Base-by-base conservation (phyloP, 1,140 invertebrate genomes). In the Anadara kagoshimensis region DNA sequence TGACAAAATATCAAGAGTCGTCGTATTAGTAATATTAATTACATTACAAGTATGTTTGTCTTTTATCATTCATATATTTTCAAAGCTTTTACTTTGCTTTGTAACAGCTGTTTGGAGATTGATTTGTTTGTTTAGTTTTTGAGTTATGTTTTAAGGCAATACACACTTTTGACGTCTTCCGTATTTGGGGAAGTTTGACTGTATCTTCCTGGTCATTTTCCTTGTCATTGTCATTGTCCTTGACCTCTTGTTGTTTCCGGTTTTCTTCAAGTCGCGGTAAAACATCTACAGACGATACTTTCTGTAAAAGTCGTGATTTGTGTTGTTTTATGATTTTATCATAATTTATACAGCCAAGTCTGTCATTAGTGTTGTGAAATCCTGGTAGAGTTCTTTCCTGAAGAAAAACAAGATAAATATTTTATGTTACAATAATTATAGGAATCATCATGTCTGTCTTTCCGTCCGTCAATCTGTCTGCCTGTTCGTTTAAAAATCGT, bases 371-470 rank as follows among this genome's bases (percentile, higher is more conserved):
- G 56, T 81, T 82, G 66, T 75, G 53, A 12, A 76, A 68, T 1
- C 82, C 82, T 1, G 82, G 82, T 16, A 83, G 58, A 22, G 78
- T 77, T 29, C 76, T 69, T 24, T 79, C 80, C 82, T 81, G 69
- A 16, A 64, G 62, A 24, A 24, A 53, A 24, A 65, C 1, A 2
- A 57, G 26, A 54, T 10, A 4, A 49, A 43, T 22, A 16, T 63
- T 20, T 43, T 63, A 43, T 63, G n/a, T n/a, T n/a, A n/a, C n/a
- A n/a, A n/a, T n/a, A n/a, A n/a, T n/a, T n/a, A n/a, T n/a, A n/a
- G n/a, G n/a, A n/a, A n/a, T n/a, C n/a, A n/a, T n/a, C n/a, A n/a
- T n/a, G n/a, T n/a, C n/a, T n/a, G n/a, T n/a, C n/a, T n/a, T n/a
- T n/a, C n/a, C n/a, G n/a, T n/a, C n/a, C n/a, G n/a, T n/a, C n/a